Evolutionary conservation across 2,113 vertebrate species (phyloP).

Genomic region (Chaetodon auriga): DNA sequence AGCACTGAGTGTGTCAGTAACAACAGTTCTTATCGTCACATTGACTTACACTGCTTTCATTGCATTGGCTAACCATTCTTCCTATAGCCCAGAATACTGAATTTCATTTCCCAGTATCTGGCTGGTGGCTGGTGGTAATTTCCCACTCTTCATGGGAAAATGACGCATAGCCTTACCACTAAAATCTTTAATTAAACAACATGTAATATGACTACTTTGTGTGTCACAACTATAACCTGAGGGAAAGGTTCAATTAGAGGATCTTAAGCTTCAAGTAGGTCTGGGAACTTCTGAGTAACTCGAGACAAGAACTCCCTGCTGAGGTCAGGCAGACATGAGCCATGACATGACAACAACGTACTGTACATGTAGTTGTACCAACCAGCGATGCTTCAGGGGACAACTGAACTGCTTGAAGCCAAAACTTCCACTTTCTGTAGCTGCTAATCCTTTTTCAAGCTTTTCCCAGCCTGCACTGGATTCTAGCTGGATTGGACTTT

Average conservation of each 20-base stretch:
- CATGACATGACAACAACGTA: too few relatives aligned
- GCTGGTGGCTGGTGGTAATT: background rate
- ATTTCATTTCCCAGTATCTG: background rate
- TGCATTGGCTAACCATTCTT: background rate
- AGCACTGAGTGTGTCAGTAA: background rate
- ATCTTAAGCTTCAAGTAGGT: background rate
- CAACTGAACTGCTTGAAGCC: background rate
- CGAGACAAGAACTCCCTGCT: background rate
- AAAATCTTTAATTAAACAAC: constrained; percentile 5
- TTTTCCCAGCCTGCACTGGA: background rate
- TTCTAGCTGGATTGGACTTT: too few relatives aligned
- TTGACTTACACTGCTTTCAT: background rate
- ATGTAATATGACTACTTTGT: background rate
- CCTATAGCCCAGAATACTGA: background rate
- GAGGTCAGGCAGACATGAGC: background rate
- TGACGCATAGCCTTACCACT: background rate
- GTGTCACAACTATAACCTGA: background rate
- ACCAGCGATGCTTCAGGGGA: background rate
- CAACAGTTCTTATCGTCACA: background rate
- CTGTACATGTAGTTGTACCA: background rate
- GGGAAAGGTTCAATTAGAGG: background rate
- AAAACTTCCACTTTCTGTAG: background rate
- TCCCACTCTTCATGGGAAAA: background rate
- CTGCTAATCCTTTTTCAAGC: background rate
- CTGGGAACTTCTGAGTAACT: background rate